Base-by-base conservation (phyloP, 2,888 invertebrate species). In the Oscheius sp. region DNA sequence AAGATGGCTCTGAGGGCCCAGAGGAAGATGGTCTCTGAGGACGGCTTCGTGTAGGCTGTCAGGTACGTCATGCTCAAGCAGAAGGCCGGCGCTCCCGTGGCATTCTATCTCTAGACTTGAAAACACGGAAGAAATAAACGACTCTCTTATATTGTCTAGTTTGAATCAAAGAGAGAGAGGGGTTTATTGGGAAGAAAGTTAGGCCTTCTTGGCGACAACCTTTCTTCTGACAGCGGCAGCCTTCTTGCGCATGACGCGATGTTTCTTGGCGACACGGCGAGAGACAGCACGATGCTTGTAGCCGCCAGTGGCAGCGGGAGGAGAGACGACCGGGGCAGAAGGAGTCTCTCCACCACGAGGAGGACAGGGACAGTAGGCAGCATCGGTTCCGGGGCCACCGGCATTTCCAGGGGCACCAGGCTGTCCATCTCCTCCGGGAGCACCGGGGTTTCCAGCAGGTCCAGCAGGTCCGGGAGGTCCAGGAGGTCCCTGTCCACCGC, bases 1-100 rank as follows among this genome's bases (percentile, higher is more conserved):
- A 84, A 84, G 84, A 70, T 84, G 70, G 84, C 84, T 3, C 75
- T 84, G n/a, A 74, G 84, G 10, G 75, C 70, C 21, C 84, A 84
- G 71, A 75, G 83, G n/a, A 84, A 84, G 74, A 37, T 68, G 50
- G 74, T 74, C 37, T 50, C 11, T 60, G 37, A 37, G 42, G 79
- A 81, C 7, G 79, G 79, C 58, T 81, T 81, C 48, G 77, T 71
- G 58, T 73, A 76, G 57, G 82, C 84, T 47, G 48, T 82, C 66
- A 80, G 74, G 53, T 76, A 48, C 33, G 79, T 84, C 29, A 57
- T 79, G 50, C 75, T 80, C 58, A 74, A 72, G 68, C 77, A 74
- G 70, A 83, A 83, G 75, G 73, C 70, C 42, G 83, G 79, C 47
- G 80, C 76, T 1, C 81, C 80, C 2, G 83, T 80, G 63, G 71